Evolutionary conservation across 2,888 invertebrate genomes (phyloP).

Genomic region (Polyommatus iphigenia): DNA sequence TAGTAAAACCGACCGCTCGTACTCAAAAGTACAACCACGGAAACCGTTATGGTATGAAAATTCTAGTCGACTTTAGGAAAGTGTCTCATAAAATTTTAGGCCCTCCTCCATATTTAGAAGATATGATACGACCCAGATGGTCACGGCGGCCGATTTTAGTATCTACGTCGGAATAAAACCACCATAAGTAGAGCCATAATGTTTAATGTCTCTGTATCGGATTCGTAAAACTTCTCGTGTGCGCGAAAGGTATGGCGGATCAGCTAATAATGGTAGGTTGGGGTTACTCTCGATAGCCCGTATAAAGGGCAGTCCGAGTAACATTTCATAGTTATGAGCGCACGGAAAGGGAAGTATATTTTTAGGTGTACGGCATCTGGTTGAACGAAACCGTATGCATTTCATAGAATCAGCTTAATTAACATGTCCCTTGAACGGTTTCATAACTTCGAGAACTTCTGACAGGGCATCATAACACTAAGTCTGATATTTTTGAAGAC

Average conservation of each 20-base stretch:
- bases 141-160: slow-evolving; percentile 75
- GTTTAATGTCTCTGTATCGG: slow-evolving; percentile 53
- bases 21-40: background rate
- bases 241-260: slow-evolving; percentile 51
- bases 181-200: slow-evolving; percentile 55
- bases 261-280: slow-evolving; percentile 56
- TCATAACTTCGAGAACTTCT: slow-evolving; percentile 62
- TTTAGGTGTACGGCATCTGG: slow-evolving; percentile 75
- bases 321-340: slow-evolving; percentile 76
- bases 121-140: slow-evolving; percentile 76
- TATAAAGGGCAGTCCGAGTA: slow-evolving; percentile 66
- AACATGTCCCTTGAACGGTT: slow-evolving; percentile 66
- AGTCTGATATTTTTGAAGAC: slow-evolving; percentile 43
- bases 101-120: slow-evolving; percentile 70
- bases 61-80: slow-evolving; percentile 54
- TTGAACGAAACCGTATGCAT: slow-evolving; percentile 56
- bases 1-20: background rate
- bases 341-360: slow-evolving; percentile 78
- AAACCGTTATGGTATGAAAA: slow-evolving; percentile 43
- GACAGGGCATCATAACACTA: slow-evolving; percentile 57
- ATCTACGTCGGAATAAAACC: slow-evolving; percentile 65
- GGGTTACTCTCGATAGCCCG: slow-evolving; percentile 70
- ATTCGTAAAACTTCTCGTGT: slow-evolving; percentile 49
- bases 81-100: slow-evolving; percentile 68
- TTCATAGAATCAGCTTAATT: slow-evolving; percentile 76